Conservation (phyloP, 2,797 vertebrate species). For the Ataeniobius toweri region DNA sequence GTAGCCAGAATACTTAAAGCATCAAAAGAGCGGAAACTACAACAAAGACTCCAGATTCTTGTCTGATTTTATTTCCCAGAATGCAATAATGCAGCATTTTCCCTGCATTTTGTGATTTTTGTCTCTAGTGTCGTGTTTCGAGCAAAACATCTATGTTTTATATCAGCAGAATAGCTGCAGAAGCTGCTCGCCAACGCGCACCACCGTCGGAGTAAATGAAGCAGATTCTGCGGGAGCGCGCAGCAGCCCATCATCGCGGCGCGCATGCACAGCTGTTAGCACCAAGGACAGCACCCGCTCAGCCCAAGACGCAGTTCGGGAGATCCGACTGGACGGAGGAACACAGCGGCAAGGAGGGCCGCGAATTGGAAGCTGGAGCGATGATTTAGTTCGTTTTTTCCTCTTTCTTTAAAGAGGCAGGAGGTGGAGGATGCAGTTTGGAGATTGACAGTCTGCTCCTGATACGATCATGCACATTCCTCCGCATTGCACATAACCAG, state of each 20-base stretch:
- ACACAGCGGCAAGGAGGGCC: conserved; percentile 26
- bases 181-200: conserved; percentile 67
- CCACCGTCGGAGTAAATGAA: conserved; percentile 31
- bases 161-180: conserved; percentile 39
- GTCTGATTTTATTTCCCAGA: too few species aligned
- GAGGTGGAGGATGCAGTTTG: conserved; percentile 44
- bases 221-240: conserved; percentile 71
- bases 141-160: conserved; percentile 41
- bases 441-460: conserved; percentile 37
- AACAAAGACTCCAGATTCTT: neutral
- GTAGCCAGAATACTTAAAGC: neutral
- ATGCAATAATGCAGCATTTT: too few species aligned
- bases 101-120: neutral
- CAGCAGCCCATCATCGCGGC: conserved; percentile 46
- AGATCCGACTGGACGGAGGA: conserved; percentile 44
- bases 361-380: conserved; percentile 11
- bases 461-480: conserved; percentile 70
- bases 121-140: neutral
- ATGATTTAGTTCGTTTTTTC: conserved; percentile 18
- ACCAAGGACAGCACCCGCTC: conserved; percentile 83
- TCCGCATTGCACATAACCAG: conserved; percentile 76
- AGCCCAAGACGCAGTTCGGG: conserved; percentile 47
- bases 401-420: neutral
- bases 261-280: conserved; percentile 84
- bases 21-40: neutral